These are phyloP conservation scores for Epicauta chinensis DNA, from an alignment of 1,140 invertebrate species.

Conservation along the genomic window DNA sequence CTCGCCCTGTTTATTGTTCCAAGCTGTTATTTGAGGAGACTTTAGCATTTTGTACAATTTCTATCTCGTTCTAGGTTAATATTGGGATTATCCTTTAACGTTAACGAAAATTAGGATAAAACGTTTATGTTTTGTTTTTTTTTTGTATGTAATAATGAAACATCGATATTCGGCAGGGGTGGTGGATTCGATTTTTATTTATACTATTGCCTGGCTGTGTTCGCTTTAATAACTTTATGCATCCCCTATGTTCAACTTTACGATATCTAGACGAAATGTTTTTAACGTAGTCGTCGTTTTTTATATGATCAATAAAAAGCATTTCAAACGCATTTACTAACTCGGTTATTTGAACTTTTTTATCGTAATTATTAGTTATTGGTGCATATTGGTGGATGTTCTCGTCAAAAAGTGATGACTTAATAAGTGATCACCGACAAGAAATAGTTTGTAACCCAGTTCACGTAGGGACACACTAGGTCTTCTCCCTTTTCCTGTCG, in stretches of 20 bases:
- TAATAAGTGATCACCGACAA: slow-evolving; percentile 8
- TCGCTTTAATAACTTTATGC: slow-evolving; percentile 12
- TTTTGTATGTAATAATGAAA: too few relatives aligned
- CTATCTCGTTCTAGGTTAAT: too few relatives aligned
- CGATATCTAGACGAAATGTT: slow-evolving; percentile 16
- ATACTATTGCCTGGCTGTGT: slow-evolving; percentile 12
- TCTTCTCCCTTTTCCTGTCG: too few relatives aligned
- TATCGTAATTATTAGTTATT: too few relatives aligned
- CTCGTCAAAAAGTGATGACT: slow-evolving; percentile 1
- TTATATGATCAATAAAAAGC: slow-evolving; percentile 15
- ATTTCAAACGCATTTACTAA: slow-evolving; percentile 8
- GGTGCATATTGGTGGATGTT: too few relatives aligned
- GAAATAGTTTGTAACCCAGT: slow-evolving; percentile 10
- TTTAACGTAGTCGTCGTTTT: slow-evolving; percentile 2
- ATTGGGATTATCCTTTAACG: slow-evolving; percentile 10
- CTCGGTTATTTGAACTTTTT: too few relatives aligned
- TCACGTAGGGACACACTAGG: slow-evolving; percentile 7
- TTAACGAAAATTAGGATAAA: too few relatives aligned
- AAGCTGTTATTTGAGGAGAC: too few relatives aligned
- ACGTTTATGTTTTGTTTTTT: too few relatives aligned
- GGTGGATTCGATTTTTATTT: slow-evolving; percentile 4
- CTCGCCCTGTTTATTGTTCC: too few relatives aligned
- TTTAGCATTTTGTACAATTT: too few relatives aligned
- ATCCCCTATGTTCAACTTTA: slow-evolving; percentile 9
- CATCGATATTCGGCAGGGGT: too few relatives aligned